Percentiles rank a stretch among this genome's conserved stretches.
phyloP scores from a whole-genome alignment of 2,888 invertebrate species.

The Drosophila cognata region DNA sequence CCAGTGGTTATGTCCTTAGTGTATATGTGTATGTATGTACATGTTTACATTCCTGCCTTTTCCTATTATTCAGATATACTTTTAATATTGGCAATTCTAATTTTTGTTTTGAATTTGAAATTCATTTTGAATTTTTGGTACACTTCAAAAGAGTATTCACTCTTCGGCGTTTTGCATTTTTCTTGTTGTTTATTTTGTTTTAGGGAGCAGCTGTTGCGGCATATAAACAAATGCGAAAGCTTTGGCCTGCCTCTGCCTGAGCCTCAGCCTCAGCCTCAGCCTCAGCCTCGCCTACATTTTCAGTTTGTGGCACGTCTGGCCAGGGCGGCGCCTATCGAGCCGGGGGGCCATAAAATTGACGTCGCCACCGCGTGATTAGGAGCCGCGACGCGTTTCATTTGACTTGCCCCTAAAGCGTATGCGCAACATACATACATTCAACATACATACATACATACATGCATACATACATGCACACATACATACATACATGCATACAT shows the following conservation, averaged over 20 bases:
- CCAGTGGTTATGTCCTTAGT: neutral
- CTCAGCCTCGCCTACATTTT: constrained; percentile 14
- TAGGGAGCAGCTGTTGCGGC: constrained; percentile 70
- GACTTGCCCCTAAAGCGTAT: constrained; percentile 54
- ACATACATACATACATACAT: neutral
- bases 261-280: neutral
- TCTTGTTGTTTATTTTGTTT: neutral
- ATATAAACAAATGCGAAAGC: constrained; percentile 45
- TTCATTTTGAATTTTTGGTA: neutral
- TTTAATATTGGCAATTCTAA: neutral
- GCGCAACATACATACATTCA: constrained; percentile 5
- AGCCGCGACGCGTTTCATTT: constrained; percentile 66
- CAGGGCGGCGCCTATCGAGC: constrained; percentile 63
- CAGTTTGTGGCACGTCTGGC: constrained; percentile 54
- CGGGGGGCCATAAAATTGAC: constrained; percentile 65
- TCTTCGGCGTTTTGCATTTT: neutral
- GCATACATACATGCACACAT: neutral
- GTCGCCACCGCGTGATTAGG: constrained; percentile 67
- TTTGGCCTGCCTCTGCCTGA: constrained; percentile 25
- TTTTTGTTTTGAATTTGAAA: neutral
- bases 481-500: neutral
- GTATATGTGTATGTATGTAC: neutral
- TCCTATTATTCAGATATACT: neutral
- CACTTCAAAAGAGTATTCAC: neutral
- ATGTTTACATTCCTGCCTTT: neutral